Evolutionary conservation across 1,140 invertebrate genomes (phyloP).

Genomic region (Sogatella furcifera): DNA sequence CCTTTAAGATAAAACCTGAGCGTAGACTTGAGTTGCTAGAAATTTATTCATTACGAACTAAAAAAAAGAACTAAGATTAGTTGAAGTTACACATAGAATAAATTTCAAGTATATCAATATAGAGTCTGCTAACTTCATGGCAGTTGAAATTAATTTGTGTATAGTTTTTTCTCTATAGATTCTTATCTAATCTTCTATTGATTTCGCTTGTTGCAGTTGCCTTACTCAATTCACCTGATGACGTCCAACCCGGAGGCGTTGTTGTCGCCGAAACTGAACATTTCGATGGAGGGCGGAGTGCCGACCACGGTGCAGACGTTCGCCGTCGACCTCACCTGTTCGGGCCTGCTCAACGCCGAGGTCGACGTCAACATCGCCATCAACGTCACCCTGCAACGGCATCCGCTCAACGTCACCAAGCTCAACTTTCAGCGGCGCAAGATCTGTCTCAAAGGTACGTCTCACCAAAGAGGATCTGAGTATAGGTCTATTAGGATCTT

Average conservation of each 20-base stretch:
- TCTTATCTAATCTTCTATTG: too few species aligned
- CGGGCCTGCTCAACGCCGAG: slow-evolving; percentile 65
- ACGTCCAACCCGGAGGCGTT: slow-evolving; percentile 49
- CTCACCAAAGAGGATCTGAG: too few species aligned
- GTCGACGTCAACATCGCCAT: slow-evolving; percentile 71
- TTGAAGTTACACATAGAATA: too few species aligned
- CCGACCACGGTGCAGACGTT: slow-evolving; percentile 69
- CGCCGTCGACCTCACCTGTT: slow-evolving; percentile 69
- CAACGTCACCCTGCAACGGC: slow-evolving; percentile 62
- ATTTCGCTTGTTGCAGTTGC: slow-evolving; percentile 43
- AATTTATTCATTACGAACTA: too few species aligned
- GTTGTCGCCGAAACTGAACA: slow-evolving; percentile 64
- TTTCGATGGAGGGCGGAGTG: slow-evolving; percentile 64
- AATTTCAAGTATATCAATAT: too few species aligned
- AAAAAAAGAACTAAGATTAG: too few species aligned
- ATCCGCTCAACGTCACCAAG: slow-evolving; percentile 54
- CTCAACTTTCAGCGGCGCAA: slow-evolving; percentile 73
- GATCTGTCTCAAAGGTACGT: slow-evolving; percentile 58
- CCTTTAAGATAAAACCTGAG: too few species aligned
- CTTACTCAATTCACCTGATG: slow-evolving; percentile 64
- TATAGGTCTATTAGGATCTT: too few species aligned
- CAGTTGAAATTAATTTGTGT: too few species aligned
- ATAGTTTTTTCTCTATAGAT: too few species aligned
- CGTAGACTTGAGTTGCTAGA: too few species aligned
- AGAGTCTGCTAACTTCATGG: too few species aligned